phyloP scores from a whole-genome alignment of 2,113 vertebrate species.

The Sceloporus tristichus region DNA sequence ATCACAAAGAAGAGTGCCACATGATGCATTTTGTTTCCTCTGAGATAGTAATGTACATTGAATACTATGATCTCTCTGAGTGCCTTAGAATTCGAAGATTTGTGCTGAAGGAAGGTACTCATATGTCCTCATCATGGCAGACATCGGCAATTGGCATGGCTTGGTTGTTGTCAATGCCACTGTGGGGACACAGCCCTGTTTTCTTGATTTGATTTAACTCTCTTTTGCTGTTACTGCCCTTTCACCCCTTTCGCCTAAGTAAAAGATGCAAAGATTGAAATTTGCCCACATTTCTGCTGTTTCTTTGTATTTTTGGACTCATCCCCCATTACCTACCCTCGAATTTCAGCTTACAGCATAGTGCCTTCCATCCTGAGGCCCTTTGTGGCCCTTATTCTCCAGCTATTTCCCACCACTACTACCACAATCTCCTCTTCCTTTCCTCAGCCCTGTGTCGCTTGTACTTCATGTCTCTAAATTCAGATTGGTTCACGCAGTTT shows the following conservation, averaged over 20 bases:
- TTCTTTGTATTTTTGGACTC: not conserved
- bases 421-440: not conserved
- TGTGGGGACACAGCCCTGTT: too few relatives aligned
- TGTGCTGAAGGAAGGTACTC: slow-evolving; percentile 69
- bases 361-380: not conserved
- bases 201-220: not conserved
- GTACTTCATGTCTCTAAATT: not conserved
- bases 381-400: not conserved
- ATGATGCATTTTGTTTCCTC: slow-evolving; percentile 68
- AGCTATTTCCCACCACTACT: not conserved
- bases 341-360: not conserved
- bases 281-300: not conserved
- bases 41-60: slow-evolving; percentile 60
- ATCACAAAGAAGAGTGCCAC: slow-evolving; percentile 6
- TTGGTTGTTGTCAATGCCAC: not conserved
- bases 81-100: slow-evolving; percentile 68
- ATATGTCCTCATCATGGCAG: slow-evolving; percentile 38
- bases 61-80: slow-evolving; percentile 68
- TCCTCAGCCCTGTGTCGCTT: not conserved
- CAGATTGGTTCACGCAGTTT: not conserved
- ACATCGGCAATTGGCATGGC: not conserved
- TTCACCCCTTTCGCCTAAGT: not conserved
- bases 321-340: not conserved
- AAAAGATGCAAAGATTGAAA: not conserved
- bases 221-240: not conserved